Evolutionary conservation across 2,113 vertebrate genomes (phyloP).

Genomic region (Hippocampus zosterae): DNA sequence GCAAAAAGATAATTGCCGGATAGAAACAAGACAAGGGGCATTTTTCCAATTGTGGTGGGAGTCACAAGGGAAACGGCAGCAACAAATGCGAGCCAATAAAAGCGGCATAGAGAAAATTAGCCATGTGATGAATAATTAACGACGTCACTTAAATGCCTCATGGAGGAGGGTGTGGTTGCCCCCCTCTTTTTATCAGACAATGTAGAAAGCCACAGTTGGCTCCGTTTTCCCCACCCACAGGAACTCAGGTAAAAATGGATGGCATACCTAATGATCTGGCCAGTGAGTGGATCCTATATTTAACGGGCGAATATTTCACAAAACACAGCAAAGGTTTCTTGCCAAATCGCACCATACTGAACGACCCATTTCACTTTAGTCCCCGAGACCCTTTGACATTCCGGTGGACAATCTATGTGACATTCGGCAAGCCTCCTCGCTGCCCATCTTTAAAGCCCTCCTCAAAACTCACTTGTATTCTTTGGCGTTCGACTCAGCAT

Average conservation of each 20-base stretch:
- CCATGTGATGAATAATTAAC: constrained; percentile 64
- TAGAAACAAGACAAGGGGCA: not conserved
- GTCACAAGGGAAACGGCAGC: not conserved
- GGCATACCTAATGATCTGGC: too few relatives aligned
- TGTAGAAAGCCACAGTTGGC: too few relatives aligned
- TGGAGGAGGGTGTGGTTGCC: constrained; percentile 25
- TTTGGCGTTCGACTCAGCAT: too few relatives aligned
- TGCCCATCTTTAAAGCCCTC: too few relatives aligned
- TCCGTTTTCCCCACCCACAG: too few relatives aligned
- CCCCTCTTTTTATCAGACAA: too few relatives aligned
- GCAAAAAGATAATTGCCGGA: constrained; percentile 29
- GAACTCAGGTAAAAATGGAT: too few relatives aligned
- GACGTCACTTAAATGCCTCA: constrained; percentile 47
- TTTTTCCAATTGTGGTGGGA: not conserved
- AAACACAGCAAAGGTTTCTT: not conserved
- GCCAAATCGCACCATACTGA: not conserved
- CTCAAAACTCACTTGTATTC: too few relatives aligned
- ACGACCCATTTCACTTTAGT: constrained; percentile 35
- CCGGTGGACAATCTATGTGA: constrained; percentile 26
- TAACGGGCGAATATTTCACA: not conserved
- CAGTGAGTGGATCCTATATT: too few relatives aligned
- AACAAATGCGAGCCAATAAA: constrained; percentile 57
- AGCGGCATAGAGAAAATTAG: constrained; percentile 59
- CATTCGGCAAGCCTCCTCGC: too few relatives aligned
- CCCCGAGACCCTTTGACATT: constrained; percentile 30